Conservation (phyloP, 2,797 vertebrate genomes). For the Tokudaia tokunoshimensis region DNA sequence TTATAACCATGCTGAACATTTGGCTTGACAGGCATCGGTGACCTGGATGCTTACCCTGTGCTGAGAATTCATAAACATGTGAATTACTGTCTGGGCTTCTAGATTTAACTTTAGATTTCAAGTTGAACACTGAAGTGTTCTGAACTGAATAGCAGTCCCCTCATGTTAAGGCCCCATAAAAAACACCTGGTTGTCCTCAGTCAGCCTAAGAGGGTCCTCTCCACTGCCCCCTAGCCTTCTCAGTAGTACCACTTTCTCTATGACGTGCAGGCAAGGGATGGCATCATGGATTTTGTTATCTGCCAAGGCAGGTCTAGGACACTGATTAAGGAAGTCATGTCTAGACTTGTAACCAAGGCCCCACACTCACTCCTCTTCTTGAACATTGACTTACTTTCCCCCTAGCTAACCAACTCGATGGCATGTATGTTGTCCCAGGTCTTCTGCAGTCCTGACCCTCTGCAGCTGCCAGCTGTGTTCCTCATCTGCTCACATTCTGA, state of each 20-base stretch:
- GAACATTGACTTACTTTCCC: not conserved
- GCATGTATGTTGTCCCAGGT: not conserved
- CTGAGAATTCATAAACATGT: not conserved
- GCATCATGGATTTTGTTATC: not conserved
- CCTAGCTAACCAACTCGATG: not conserved
- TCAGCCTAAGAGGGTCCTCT: not conserved
- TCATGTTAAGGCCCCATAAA: not conserved
- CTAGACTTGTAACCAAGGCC: not conserved
- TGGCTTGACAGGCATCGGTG: not conserved
- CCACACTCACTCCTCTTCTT: not conserved
- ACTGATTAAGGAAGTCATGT: not conserved
- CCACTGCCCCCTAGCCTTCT: fast-evolving
- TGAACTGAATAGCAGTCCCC: not conserved
- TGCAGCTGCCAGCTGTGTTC: not conserved
- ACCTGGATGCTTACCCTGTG: not conserved
- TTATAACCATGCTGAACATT: not conserved
- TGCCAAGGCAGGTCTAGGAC: not conserved
- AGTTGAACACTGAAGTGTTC: not conserved
- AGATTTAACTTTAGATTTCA: not conserved
- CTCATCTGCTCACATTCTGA: not conserved
- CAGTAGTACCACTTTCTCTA: not conserved
- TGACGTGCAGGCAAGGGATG: not conserved
- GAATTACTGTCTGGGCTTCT: not conserved
- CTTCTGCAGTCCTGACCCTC: no score
- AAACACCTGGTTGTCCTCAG: not conserved